Evolutionary conservation across 2,113 vertebrate genomes (phyloP), one percentile per base, ranked within the genome.

Genomic region (Protomyctophum bolini): DNA sequence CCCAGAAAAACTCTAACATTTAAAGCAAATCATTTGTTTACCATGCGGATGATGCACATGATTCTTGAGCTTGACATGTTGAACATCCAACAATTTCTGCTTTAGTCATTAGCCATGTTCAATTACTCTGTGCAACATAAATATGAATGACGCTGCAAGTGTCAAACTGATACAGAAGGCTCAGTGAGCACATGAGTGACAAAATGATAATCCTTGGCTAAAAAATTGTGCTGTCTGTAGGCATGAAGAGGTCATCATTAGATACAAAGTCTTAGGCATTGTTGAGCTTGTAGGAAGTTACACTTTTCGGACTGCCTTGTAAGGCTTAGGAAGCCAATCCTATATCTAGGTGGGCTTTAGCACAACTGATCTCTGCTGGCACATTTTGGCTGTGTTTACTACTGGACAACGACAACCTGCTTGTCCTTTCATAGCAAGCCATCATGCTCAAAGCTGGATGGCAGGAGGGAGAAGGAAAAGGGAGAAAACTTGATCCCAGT

Each of bases 401-500:
- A 65, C 15, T 54, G 48, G 59, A 80, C 81, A 80, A 28, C 5
- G 10, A 47, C 63, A 9, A 60, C 54, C 52, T 54, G 12, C 58
- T 4, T 58, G 61, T 86, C 56, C 45, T 21, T 79, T 94, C 93
- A 97, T 9, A 90, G 87, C 50, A 87, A 50, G 15, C 93, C 89
- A 1, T 95, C 92, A 15, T 90, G 87, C 72, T 93, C 93, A 81
- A 95, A 95, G 87, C 94, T 94, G 67, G 92, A 94, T 62, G 95
- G 94, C 68, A 98, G 89, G 7, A 96, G 93, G 80, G 94, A 92
- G 84, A 99, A 98, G 50, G 95, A 94, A 83, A 99, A 98, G 54
- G 98, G 97, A 4, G 91, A 91, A 86, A 98, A 98, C 91, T 97
- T 98, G 92, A 96, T 90, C 75, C 98, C 98, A 64, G 90, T 89